Evolutionary conservation across 2,797 vertebrate genomes (phyloP).

Genomic region (Heteromormyrus szaboi): DNA sequence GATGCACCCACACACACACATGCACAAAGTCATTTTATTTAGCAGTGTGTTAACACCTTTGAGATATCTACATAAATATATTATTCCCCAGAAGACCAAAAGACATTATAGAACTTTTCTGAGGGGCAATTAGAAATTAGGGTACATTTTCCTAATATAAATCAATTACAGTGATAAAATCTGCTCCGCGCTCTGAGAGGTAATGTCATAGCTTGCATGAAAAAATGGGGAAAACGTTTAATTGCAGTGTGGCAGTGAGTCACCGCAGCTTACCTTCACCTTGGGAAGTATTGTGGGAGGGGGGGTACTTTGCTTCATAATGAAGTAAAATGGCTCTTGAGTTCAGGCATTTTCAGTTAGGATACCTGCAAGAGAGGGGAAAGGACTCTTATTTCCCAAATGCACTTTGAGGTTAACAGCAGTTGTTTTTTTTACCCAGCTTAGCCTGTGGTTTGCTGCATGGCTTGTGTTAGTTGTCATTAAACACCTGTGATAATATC

Average conservation of each 20-base stretch:
- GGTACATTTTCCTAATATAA: background rate
- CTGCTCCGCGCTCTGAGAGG: background rate
- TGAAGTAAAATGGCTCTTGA: background rate
- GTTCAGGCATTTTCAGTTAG: background rate
- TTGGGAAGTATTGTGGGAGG: background rate
- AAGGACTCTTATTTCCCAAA: background rate
- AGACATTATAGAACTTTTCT: conserved; percentile 14
- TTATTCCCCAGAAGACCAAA: conserved; percentile 30
- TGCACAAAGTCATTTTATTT: conserved; percentile 28
- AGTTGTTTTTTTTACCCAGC: background rate
- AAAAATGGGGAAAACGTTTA: background rate
- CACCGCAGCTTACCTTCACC: background rate
- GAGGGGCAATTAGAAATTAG: background rate
- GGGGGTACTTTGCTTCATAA: background rate
- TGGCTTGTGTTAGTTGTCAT: background rate
- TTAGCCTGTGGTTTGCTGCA: background rate
- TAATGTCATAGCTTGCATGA: background rate
- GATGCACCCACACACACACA: background rate
- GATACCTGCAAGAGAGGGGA: background rate
- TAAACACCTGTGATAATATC: background rate
- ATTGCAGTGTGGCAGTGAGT: background rate
- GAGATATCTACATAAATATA: conserved; percentile 18
- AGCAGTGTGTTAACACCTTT: conserved; percentile 27
- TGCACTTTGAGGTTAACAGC: background rate
- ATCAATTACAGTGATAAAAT: background rate